phyloP scores from a whole-genome alignment of 2,113 vertebrate species.

The Cyanocitta stelleri region DNA sequence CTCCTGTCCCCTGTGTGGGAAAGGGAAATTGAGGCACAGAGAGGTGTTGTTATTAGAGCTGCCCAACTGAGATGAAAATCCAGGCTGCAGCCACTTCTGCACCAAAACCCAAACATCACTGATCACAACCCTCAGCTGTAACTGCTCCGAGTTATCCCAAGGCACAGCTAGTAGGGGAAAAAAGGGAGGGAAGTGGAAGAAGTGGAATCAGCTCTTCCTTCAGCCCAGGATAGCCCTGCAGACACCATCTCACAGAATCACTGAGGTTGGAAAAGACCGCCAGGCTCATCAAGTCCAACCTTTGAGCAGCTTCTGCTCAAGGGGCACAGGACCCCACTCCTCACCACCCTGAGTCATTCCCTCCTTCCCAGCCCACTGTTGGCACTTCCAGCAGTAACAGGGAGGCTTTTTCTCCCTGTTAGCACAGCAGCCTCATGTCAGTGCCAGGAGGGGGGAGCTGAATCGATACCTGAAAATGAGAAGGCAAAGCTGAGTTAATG shows the following conservation, averaged over 20 bases:
- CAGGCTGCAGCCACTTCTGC: not conserved
- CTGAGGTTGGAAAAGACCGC: not conserved
- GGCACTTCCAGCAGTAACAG: not conserved
- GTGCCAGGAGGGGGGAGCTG: not conserved
- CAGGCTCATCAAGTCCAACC: not conserved
- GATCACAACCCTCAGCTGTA: fast-evolving
- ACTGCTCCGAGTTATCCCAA: fast-evolving
- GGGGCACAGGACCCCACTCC: not conserved
- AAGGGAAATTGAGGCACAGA: not conserved
- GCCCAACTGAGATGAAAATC: not conserved
- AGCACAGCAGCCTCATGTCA: not conserved
- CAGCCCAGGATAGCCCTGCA: not conserved
- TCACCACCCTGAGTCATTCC: not conserved
- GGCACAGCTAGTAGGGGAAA: fast-evolving
- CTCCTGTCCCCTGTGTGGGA: fast-evolving
- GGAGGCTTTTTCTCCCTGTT: not conserved
- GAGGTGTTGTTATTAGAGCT: fast-evolving
- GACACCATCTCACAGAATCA: not conserved
- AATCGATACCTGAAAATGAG: conserved; percentile 64
- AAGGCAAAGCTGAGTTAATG: not conserved
- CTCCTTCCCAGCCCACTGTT: not conserved
- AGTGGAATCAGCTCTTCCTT: not conserved
- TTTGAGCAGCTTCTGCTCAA: not conserved
- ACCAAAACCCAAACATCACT: not conserved
- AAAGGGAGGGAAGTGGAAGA: not conserved